phyloP scores from a whole-genome alignment of 2,888 invertebrate species.

The Tenthredo mesomela region DNA sequence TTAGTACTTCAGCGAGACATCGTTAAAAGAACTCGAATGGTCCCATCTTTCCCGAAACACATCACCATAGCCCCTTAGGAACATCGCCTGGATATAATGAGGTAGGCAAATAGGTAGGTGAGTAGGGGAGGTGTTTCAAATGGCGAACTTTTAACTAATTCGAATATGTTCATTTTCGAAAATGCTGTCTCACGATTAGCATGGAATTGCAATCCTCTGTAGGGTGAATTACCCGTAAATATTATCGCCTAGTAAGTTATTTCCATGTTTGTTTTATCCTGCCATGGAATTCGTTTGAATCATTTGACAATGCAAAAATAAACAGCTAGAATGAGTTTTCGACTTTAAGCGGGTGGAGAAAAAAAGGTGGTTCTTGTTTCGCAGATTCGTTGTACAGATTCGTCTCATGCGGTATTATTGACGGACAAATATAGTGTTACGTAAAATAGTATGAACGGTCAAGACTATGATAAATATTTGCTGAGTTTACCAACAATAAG shows the following conservation, averaged over 20 bases:
- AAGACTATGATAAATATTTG: background rate
- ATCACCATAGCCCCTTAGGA: background rate
- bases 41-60: background rate
- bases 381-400: background rate
- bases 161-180: background rate
- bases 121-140: too few species aligned
- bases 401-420: background rate
- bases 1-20: background rate
- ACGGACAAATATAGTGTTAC: background rate
- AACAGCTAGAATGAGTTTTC: background rate
- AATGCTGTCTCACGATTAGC: background rate
- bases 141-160: background rate
- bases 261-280: too few species aligned
- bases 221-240: background rate
- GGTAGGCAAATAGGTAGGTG: too few species aligned
- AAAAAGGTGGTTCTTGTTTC: background rate
- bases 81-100: background rate
- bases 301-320: background rate
- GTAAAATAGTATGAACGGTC: background rate
- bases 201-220: background rate
- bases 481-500: background rate
- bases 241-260: too few species aligned
- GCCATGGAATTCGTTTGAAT: too few species aligned
- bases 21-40: background rate
- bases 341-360: background rate